Evolutionary conservation across 2,888 invertebrate species (phyloP).

Genomic region (Drosophila subsilvestris): DNA sequence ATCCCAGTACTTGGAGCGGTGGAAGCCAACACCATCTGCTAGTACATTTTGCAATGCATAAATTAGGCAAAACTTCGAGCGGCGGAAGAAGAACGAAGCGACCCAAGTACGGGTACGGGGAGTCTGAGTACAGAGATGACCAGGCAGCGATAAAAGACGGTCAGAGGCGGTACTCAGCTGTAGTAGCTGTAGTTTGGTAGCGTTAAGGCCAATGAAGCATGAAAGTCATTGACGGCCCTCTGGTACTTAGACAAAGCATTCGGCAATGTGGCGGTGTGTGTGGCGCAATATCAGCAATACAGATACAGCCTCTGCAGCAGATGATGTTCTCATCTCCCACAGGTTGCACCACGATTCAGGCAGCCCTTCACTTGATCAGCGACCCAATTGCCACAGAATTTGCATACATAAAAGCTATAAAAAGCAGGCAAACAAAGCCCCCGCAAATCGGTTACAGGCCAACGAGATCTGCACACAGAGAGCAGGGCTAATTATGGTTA

Average conservation of each 20-base stretch:
- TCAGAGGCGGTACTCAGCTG: conserved; percentile 23
- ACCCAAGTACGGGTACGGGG: conserved; percentile 72
- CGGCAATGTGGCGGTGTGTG: conserved; percentile 27
- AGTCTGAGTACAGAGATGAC: conserved; percentile 41
- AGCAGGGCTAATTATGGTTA: conserved; percentile 78
- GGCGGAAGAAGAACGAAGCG: conserved; percentile 60
- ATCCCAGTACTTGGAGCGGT: conserved; percentile 19
- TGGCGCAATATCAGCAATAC: conserved; percentile 39
- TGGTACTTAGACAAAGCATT: conserved; percentile 32
- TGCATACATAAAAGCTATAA: conserved; percentile 65
- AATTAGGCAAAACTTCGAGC: conserved; percentile 54
- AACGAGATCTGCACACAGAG: conserved; percentile 23
- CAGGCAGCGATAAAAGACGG: conserved; percentile 54
- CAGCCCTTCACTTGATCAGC: conserved; percentile 45
- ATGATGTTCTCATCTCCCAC: conserved; percentile 50
- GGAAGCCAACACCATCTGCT: conserved; percentile 8
- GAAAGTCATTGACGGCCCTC: conserved; percentile 73
- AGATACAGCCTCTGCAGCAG: conserved; percentile 18
- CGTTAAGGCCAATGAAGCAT: conserved; percentile 67
- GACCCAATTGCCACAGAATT: conserved; percentile 74
- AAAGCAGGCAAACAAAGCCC: conserved; percentile 42
- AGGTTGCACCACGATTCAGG: conserved; percentile 36
- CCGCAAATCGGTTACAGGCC: conserved; percentile 8
- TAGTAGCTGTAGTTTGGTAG: conserved; percentile 25
- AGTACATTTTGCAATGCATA: conserved; percentile 62